Conservation (phyloP, 2,797 vertebrate species). For the Syngnathus rostellatus region DNA sequence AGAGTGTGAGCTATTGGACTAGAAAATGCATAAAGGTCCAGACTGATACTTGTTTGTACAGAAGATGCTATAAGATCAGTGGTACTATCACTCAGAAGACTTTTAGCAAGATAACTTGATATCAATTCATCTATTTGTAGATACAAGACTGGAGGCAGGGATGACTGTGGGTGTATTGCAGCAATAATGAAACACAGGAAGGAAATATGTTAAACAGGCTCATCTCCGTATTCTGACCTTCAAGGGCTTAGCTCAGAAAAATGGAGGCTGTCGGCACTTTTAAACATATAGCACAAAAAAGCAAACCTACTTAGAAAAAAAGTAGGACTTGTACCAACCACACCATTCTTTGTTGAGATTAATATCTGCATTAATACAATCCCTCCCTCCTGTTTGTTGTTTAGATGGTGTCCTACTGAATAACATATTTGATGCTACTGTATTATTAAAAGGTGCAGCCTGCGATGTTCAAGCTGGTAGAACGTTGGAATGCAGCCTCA, state of each 20-base stretch:
- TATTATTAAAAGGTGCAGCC: conserved; percentile 39
- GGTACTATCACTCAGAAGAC: conserved; percentile 39
- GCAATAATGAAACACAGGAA: conserved; percentile 37
- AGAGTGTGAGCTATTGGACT: not conserved
- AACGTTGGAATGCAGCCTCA: not conserved
- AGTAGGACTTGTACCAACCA: conserved; percentile 4
- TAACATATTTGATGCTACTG: conserved; percentile 23
- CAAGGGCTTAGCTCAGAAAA: conserved; percentile 40
- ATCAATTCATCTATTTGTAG: conserved; percentile 56
- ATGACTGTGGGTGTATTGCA: conserved; percentile 15
- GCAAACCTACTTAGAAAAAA: conserved; percentile 16
- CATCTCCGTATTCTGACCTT: conserved; percentile 37
- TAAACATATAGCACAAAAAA: conserved; percentile 27
- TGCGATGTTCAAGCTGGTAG: conserved; percentile 14
- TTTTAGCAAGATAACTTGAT: conserved; percentile 56
- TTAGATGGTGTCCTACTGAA: conserved; percentile 32
- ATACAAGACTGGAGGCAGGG: conserved; percentile 12
- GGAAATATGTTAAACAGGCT: conserved; percentile 44
- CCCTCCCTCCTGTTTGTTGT: conserved; percentile 35
- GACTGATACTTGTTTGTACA: not conserved
- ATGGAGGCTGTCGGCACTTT: conserved; percentile 44
- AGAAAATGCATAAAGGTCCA: not conserved
- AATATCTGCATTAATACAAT: conserved; percentile 34
- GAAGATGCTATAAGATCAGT: conserved; percentile 37
- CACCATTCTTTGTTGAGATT: conserved; percentile 22